These are phyloP conservation scores for Stichopus chloronotus DNA, from an alignment of 35 echinoderm and acorn worm species.

Conservation along the genomic window DNA sequence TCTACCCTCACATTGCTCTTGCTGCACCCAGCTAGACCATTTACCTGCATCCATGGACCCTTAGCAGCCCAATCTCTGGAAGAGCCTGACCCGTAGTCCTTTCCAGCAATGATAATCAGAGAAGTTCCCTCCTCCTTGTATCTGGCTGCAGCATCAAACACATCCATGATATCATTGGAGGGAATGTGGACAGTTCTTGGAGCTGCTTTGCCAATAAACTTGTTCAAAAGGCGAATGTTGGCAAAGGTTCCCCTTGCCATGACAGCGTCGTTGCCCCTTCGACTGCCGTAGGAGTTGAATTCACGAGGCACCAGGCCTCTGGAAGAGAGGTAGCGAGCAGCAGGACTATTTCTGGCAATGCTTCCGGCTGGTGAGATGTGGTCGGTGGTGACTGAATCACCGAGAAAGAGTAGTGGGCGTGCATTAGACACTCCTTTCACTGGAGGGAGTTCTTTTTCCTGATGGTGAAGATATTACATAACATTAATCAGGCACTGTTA, in stretches of 20 bases:
- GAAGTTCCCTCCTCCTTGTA: slow-evolving; percentile 62
- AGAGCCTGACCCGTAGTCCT: slow-evolving; percentile 95
- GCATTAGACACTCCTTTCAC: slow-evolving; percentile 68
- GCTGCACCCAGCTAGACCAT: background rate
- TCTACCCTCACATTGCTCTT: no score
- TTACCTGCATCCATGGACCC: slow-evolving; percentile 97
- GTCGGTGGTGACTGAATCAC: slow-evolving; percentile 97
- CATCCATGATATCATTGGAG: slow-evolving; percentile 85
- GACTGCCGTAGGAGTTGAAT: slow-evolving; percentile 99
- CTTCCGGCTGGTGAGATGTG: slow-evolving; percentile 99
- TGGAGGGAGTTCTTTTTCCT: slow-evolving; percentile 83
- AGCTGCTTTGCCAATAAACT: slow-evolving; percentile 93
- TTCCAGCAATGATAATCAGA: slow-evolving; percentile 85
- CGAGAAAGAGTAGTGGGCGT: slow-evolving; percentile 69
- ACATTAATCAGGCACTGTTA: background rate
- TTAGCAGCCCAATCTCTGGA: slow-evolving; percentile 99
- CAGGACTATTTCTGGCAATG: slow-evolving; percentile 92
- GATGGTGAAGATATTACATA: slow-evolving; percentile 4
- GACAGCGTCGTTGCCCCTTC: slow-evolving; percentile 93
- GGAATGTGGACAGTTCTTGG: slow-evolving; percentile 91
- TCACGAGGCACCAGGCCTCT: slow-evolving; percentile 81
- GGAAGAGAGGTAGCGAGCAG: slow-evolving; percentile 84
- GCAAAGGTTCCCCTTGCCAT: slow-evolving; percentile 99
- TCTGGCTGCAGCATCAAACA: slow-evolving; percentile 87
- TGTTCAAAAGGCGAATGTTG: slow-evolving; percentile 93